phyloP scores from a whole-genome alignment of 2,888 invertebrate species.

The Hypsopygia costalis region DNA sequence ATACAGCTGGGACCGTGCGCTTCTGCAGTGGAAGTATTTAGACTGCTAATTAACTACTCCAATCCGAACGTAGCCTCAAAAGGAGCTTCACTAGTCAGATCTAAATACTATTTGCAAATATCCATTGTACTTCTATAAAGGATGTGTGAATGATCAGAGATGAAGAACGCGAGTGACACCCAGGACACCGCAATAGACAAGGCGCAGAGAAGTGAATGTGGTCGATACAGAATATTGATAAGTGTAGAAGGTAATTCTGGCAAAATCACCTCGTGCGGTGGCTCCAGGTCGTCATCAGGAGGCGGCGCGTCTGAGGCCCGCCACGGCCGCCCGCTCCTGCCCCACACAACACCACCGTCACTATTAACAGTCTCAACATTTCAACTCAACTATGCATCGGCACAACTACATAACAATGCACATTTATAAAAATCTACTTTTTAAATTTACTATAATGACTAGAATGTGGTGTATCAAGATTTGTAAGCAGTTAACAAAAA shows the following conservation, averaged over 20 bases:
- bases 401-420: conserved; percentile 22
- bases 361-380: conserved; percentile 25
- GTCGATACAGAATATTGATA: conserved; percentile 44
- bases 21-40: conserved; percentile 19
- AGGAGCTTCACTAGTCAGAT: conserved; percentile 10
- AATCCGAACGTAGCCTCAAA: conserved; percentile 10
- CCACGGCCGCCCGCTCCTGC: conserved; percentile 75
- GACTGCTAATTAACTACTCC: conserved; percentile 14
- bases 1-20: conserved; percentile 26
- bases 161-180: conserved; percentile 59
- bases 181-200: conserved; percentile 56
- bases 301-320: conserved; percentile 59
- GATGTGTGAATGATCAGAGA: conserved; percentile 25
- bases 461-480: neutral
- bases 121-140: conserved; percentile 18
- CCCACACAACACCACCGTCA: conserved; percentile 65
- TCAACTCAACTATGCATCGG: conserved; percentile 19
- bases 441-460: neutral
- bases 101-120: conserved; percentile 14
- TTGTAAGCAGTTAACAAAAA: neutral
- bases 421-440: neutral
- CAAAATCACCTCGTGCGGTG: conserved; percentile 78
- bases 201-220: conserved; percentile 65
- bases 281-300: conserved; percentile 68
- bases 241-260: conserved; percentile 77